phyloP scores from a whole-genome alignment of 2,888 invertebrate genomes.

The Ditylenchus weischeri region DNA sequence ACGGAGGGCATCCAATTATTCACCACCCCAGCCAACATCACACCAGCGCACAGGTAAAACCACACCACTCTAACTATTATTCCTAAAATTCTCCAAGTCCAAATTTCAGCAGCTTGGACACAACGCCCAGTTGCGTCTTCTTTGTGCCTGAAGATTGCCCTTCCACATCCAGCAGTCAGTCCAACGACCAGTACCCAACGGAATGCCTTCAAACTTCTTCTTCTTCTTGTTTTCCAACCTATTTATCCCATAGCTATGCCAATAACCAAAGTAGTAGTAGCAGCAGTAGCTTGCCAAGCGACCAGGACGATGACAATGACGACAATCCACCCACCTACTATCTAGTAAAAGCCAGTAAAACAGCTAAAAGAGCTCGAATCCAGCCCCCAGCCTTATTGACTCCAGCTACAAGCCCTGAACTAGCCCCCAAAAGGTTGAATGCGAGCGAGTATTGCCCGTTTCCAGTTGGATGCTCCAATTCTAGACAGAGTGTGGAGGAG shows the following conservation, averaged over 20 bases:
- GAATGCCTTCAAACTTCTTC: constrained; percentile 10
- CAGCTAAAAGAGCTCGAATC: background rate
- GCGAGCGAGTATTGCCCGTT: background rate
- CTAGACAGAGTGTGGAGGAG: background rate
- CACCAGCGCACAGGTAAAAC: background rate
- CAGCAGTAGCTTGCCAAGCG: background rate
- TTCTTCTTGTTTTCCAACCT: background rate
- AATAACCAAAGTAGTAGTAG: no score
- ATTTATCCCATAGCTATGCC: background rate
- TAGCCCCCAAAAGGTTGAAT: background rate
- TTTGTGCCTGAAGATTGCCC: constrained; percentile 9
- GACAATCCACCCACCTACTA: constrained; percentile 8
- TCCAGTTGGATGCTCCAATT: background rate
- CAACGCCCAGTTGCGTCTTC: constrained; percentile 5
- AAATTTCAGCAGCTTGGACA: constrained; percentile 5
- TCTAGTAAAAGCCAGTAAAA: background rate
- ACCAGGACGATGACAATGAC: background rate
- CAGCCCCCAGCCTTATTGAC: background rate
- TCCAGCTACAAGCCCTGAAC: background rate
- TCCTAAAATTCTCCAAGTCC: background rate
- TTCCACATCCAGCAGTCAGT: background rate
- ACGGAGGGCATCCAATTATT: constrained; percentile 7
- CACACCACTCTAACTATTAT: background rate
- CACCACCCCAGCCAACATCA: no score
- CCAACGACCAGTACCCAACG: constrained; percentile 1